These are phyloP conservation scores for Anabacerthia variegaticeps DNA, from an alignment of 2,797 vertebrate species.

Conservation along the genomic window DNA sequence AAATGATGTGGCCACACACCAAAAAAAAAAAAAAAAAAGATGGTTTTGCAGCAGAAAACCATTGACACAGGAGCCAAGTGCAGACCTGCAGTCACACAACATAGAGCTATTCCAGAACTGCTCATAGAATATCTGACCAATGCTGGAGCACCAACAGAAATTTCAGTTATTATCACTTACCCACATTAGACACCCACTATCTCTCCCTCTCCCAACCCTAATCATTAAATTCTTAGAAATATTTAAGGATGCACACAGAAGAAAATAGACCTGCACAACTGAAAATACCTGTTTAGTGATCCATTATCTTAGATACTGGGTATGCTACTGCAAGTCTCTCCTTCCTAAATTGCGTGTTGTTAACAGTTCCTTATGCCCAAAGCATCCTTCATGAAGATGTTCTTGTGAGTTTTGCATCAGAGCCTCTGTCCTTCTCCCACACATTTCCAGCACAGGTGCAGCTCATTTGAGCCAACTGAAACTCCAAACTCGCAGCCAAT, in stretches of 20 bases:
- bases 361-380: neutral
- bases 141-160: neutral
- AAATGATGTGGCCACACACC: accelerated
- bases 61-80: neutral
- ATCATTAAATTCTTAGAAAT: neutral
- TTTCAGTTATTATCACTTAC: neutral
- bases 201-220: neutral
- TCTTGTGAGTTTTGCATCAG: accelerated
- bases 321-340: neutral
- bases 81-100: neutral
- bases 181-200: neutral
- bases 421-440: neutral
- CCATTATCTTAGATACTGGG: no score
- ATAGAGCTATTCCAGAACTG: neutral
- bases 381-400: neutral
- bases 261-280: neutral
- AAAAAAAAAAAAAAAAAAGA: no score
- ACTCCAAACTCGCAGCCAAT: neutral
- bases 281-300: neutral
- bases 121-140: neutral
- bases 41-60: neutral
- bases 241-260: neutral
- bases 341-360: neutral
- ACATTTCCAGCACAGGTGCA: neutral
- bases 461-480: neutral